Conservation (phyloP, 2,113 vertebrate genomes). For the Chionodraco myersi region DNA sequence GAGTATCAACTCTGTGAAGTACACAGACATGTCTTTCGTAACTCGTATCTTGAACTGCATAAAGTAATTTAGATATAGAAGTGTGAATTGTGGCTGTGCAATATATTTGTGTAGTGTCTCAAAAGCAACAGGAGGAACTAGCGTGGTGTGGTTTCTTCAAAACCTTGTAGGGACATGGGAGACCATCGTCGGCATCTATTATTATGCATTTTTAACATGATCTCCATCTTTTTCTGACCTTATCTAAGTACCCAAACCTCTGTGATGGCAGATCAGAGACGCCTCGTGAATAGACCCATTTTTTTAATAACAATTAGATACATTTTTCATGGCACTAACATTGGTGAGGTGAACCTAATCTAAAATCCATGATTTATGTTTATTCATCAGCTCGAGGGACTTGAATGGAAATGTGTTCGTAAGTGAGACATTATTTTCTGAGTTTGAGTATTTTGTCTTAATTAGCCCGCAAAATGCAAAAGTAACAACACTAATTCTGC, state of each 20-base stretch:
- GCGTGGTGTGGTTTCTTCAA: no score
- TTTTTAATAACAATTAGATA: background rate
- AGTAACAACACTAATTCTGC: background rate
- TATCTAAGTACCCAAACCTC: background rate
- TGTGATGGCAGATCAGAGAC: background rate
- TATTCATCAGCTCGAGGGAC: background rate
- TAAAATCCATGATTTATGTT: background rate
- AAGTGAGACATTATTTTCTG: background rate
- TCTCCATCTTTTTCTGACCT: no score
- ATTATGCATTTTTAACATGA: no score
- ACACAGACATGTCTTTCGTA: no score
- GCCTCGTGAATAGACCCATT: background rate
- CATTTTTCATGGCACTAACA: background rate
- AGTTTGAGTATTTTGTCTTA: background rate
- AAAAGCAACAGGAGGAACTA: no score
- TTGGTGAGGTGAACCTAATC: background rate
- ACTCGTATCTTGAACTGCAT: no score
- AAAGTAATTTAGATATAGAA: no score
- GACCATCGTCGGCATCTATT: no score
- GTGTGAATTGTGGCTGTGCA: no score
- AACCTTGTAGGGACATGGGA: no score
- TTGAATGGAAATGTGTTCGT: background rate
- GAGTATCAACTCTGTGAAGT: no score
- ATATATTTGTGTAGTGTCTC: no score
- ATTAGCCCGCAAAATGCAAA: constrained; percentile 1